These are phyloP conservation scores for Labia minor DNA, from an alignment of 2,888 invertebrate species.

Conservation along the genomic window DNA sequence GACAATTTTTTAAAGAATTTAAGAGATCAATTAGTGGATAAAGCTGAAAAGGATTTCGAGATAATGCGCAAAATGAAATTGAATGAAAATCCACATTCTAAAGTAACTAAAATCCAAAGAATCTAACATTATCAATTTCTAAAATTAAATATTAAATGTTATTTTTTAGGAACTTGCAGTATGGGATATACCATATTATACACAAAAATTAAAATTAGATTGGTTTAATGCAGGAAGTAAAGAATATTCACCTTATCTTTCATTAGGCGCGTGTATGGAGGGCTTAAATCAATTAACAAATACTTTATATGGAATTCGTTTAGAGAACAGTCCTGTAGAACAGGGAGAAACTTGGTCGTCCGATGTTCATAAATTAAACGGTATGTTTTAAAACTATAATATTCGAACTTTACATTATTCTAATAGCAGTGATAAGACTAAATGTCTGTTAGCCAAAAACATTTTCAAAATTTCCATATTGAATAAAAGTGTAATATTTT, in stretches of 20 bases:
- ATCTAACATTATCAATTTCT: neutral
- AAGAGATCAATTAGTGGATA: constrained; percentile 53
- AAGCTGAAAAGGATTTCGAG: constrained; percentile 64
- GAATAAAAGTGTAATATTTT: too few relatives aligned
- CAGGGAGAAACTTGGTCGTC: constrained; percentile 78
- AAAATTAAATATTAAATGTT: neutral
- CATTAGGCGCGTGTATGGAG: constrained; percentile 91
- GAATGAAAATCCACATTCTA: constrained; percentile 28
- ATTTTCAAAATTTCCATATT: too few relatives aligned
- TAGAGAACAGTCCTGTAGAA: constrained; percentile 59
- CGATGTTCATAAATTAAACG: constrained; percentile 83
- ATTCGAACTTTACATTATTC: too few relatives aligned
- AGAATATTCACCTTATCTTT: constrained; percentile 77
- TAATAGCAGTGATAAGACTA: too few relatives aligned
- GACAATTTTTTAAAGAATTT: constrained; percentile 67
- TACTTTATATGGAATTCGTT: constrained; percentile 66
- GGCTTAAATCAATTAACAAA: constrained; percentile 85
- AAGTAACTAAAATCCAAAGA: constrained; percentile 15
- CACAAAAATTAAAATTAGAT: constrained; percentile 58
- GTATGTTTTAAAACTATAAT: constrained; percentile 31
- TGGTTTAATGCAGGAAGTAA: constrained; percentile 56
- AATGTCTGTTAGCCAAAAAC: too few relatives aligned
- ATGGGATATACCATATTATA: constrained; percentile 87
- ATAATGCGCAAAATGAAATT: constrained; percentile 66
- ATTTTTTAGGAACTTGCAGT: constrained; percentile 37